Base-by-base conservation (phyloP, 2,888 invertebrate genomes). In the Caenorhabditis doughertyi region DNA sequence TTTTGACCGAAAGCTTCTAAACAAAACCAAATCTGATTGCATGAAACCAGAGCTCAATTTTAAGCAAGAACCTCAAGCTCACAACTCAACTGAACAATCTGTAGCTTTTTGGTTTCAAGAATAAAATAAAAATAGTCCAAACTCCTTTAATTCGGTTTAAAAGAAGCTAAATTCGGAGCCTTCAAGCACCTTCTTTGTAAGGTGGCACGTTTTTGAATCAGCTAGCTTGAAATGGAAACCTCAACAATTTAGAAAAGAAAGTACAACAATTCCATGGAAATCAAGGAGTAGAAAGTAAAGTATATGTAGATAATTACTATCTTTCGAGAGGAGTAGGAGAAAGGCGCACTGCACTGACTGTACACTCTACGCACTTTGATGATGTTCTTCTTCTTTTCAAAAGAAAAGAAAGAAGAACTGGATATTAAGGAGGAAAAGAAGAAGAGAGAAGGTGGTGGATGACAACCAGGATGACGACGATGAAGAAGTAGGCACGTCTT, bases 231-330 rank as follows among this genome's bases (percentile, higher is more conserved):
- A 32, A 27, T 16, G 27, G 25, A 53, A 53, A 51, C 35, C 35
- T n/a, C n/a, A n/a, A n/a, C n/a, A n/a, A n/a, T n/a, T n/a, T n/a
- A 9, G 39, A 53, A 13, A 7, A 11, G 7, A 21, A 56, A 56
- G 32, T 56, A 56, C 53, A 27, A 35, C 29, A 16, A 35, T n/a
- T n/a, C n/a, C n/a, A 35, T n/a, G 35, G 0, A 11, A n/a, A 9
- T 11, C n/a, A 51, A 65, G 18, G 5, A 23, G 64, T 18, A 68
- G 18, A 49, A 8, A 32, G 23, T n/a, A n/a, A 11, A 21, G 23
- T n/a, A n/a, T n/a, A n/a, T n/a, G 23, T 18, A 53, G 77, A 79
- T 79, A 70, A 79, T 70, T 70, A 79, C 55, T 64, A 79, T 79
- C 77, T 70, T 64, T 67, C 67, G 67, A 53, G 44, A 60, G 3